A percentile compares a stretch with the other conserved stretches of the same genome.
phyloP scores from a whole-genome alignment of 2,888 invertebrate species.

The Xestia ashworthii region DNA sequence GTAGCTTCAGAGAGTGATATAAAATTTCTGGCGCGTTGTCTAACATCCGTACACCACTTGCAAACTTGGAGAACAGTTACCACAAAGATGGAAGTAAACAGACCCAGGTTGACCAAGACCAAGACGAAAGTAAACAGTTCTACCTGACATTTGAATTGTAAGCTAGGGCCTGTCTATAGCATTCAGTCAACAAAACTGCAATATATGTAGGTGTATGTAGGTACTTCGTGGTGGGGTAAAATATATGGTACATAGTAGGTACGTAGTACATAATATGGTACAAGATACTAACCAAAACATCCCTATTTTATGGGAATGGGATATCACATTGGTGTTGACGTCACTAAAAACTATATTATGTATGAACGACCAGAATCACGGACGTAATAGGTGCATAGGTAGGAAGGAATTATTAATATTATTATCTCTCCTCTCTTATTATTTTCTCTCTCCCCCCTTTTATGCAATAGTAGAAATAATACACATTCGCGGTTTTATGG shows the following conservation, averaged over 20 bases:
- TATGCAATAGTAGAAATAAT: too few species aligned
- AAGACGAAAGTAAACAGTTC: too few species aligned
- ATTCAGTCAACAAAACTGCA: background rate
- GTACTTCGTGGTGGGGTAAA: background rate
- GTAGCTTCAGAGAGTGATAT: background rate
- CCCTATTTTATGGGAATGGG: background rate
- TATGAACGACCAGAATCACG: too few species aligned
- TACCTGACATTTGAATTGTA: background rate
- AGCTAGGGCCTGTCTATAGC: background rate
- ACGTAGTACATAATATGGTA: background rate
- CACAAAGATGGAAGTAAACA: background rate
- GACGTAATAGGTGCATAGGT: background rate
- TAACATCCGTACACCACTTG: background rate
- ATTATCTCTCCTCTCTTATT: too few species aligned
- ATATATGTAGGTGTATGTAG: too few species aligned
- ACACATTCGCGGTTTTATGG: constrained; percentile 11
- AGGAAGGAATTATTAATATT: constrained; percentile 19
- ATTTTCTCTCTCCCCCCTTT: too few species aligned
- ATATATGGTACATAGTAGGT: background rate
- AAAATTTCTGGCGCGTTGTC: background rate
- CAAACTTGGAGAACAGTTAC: background rate
- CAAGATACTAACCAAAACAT: background rate
- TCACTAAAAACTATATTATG: constrained; percentile 13
- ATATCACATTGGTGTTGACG: constrained; percentile 17
- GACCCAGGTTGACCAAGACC: background rate